phyloP scores from a whole-genome alignment of 2,888 invertebrate genomes.

The Pandemis cinnamomeana region DNA sequence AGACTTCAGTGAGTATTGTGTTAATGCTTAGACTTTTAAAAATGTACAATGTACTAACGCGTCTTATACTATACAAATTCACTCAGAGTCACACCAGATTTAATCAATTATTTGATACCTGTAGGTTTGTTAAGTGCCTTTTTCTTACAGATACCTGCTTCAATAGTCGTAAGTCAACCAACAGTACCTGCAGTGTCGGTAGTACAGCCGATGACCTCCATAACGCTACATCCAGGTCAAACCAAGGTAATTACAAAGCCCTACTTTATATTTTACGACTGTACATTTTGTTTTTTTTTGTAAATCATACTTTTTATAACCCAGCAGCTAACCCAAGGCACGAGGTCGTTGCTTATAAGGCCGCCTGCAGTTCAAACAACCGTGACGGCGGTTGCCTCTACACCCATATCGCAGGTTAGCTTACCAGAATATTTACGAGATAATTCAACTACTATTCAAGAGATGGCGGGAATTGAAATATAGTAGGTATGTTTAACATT shows the following conservation, averaged over 20 bases:
- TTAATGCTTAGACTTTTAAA: neutral
- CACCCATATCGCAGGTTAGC: conserved; percentile 65
- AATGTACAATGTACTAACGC: no score
- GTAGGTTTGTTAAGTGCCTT: neutral
- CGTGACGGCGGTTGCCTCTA: conserved; percentile 58
- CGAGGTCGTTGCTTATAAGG: conserved; percentile 72
- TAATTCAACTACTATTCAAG: no score
- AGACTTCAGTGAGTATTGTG: conserved; percentile 51
- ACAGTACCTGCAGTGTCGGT: conserved; percentile 50
- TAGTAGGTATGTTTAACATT: no score
- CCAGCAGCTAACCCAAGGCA: conserved; percentile 66
- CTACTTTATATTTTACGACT: neutral
- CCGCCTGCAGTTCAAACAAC: conserved; percentile 66
- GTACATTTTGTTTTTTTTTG: neutral
- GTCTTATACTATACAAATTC: no score
- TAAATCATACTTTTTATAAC: neutral
- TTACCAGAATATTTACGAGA: no score
- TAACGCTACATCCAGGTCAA: conserved; percentile 53
- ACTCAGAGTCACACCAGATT: no score
- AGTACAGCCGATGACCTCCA: conserved; percentile 52
- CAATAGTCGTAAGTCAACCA: conserved; percentile 48
- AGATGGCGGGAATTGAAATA: no score
- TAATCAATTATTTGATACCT: no score
- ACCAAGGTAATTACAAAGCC: conserved; percentile 55
- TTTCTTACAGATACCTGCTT: conserved; percentile 20